Conservation (phyloP, 1,140 invertebrate genomes). For the Trypoxylus dichotomus region DNA sequence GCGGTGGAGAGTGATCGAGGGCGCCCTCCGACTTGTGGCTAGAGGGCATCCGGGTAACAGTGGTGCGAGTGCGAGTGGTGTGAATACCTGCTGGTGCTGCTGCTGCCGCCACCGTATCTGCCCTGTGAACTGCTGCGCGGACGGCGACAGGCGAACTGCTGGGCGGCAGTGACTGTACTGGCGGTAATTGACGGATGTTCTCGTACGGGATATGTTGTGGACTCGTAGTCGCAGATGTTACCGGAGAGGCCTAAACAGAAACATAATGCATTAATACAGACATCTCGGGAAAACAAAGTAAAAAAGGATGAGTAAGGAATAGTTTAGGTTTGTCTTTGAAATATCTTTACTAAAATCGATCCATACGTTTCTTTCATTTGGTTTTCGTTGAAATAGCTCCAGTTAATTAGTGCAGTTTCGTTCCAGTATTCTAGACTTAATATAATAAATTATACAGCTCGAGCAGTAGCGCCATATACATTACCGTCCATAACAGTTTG, state of each 20-base stretch:
- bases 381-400: no score
- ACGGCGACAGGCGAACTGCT: constrained; percentile 49
- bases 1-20: constrained; percentile 38
- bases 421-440: no score
- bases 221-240: constrained; percentile 52
- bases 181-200: constrained; percentile 29
- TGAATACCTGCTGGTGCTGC: constrained; percentile 4
- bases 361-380: no score
- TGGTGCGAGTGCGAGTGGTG: constrained; percentile 45
- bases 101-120: constrained; percentile 49
- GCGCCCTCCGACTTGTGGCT: constrained; percentile 50
- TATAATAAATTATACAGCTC: no score
- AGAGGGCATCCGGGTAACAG: constrained; percentile 51
- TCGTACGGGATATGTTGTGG: constrained; percentile 43
- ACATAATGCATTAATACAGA: not conserved
- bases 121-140: constrained; percentile 54
- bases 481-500: no score
- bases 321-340: no score
- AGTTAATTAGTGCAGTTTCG: no score
- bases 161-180: constrained; percentile 28
- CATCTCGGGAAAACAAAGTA: not conserved
- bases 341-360: no score
- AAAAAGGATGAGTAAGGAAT: no score
- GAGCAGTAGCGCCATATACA: no score
- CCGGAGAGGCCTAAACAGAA: constrained; percentile 42